These are phyloP conservation scores for Neogobius melanostomus DNA, from an alignment of 2,113 vertebrate genomes.

Conservation along the genomic window DNA sequence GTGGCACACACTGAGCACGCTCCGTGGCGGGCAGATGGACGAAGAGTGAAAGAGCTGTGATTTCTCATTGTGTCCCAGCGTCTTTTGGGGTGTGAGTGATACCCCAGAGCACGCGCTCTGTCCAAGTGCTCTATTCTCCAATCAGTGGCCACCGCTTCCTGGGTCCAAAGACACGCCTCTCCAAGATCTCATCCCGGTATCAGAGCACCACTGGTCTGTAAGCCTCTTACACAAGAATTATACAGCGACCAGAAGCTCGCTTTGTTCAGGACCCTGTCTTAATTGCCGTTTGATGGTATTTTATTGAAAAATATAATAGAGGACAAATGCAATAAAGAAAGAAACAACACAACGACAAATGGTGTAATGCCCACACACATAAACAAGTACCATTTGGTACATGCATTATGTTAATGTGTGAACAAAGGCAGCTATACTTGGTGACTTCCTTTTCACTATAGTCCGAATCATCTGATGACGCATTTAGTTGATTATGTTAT, in stretches of 20 bases:
- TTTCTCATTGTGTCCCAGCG: slow-evolving; percentile 74
- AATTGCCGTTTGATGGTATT: slow-evolving; percentile 18
- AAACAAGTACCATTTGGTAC: too few relatives aligned
- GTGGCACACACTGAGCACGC: slow-evolving; percentile 73
- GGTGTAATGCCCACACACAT: neutral
- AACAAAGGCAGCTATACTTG: too few relatives aligned
- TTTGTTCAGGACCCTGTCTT: slow-evolving; percentile 46
- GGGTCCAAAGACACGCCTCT: slow-evolving; percentile 70
- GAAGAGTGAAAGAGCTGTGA: slow-evolving; percentile 76
- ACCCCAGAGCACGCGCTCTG: slow-evolving; percentile 62
- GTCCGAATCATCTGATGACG: too few relatives aligned
- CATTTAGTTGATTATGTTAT: too few relatives aligned
- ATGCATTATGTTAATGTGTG: too few relatives aligned
- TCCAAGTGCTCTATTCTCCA: slow-evolving; percentile 72
- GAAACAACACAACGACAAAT: neutral
- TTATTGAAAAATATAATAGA: slow-evolving; percentile 6
- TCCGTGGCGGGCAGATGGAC: slow-evolving; percentile 74
- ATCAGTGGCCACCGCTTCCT: slow-evolving; percentile 69
- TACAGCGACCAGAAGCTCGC: slow-evolving; percentile 50
- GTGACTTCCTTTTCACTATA: too few relatives aligned
- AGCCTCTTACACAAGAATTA: slow-evolving; percentile 66
- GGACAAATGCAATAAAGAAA: neutral
- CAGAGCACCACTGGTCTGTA: slow-evolving; percentile 64
- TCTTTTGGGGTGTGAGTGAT: slow-evolving; percentile 71
- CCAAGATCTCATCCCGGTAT: slow-evolving; percentile 69